phyloP scores from a whole-genome alignment of 2,113 vertebrate species.

The Nicator chloris region DNA sequence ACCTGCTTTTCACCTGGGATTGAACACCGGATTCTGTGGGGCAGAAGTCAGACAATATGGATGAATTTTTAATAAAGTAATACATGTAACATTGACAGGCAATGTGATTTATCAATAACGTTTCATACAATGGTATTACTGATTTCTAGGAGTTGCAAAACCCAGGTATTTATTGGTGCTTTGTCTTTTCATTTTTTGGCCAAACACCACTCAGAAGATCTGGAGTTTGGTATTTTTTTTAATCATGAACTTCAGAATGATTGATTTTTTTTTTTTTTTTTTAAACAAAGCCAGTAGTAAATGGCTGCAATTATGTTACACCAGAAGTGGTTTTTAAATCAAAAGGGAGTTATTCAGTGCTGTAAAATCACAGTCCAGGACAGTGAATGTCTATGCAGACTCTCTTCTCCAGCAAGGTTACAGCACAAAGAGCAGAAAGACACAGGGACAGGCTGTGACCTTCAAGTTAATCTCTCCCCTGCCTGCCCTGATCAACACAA shows the following conservation, averaged over 20 bases:
- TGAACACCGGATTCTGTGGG: not conserved
- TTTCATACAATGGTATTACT: not conserved
- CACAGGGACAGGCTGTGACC: not conserved
- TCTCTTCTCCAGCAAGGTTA: not conserved
- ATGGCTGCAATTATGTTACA: not conserved
- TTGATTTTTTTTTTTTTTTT: not conserved
- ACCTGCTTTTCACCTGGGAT: accelerated
- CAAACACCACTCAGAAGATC: not conserved
- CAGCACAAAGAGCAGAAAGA: not conserved
- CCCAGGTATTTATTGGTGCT: not conserved
- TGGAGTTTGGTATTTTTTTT: too few species aligned
- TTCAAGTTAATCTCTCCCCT: not conserved
- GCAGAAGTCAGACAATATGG: not conserved
- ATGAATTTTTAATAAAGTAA: not conserved
- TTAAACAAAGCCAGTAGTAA: not conserved
- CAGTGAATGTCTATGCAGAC: not conserved
- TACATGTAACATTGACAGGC: not conserved
- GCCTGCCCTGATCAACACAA: not conserved
- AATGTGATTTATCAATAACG: not conserved
- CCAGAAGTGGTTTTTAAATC: not conserved
- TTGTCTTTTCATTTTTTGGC: not conserved
- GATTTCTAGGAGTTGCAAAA: not conserved
- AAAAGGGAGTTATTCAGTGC: not conserved
- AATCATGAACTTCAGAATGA: not conserved
- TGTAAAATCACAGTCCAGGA: not conserved